Evolutionary conservation across 2,888 invertebrate genomes (phyloP).

Genomic region (Drosophila planitibia): DNA sequence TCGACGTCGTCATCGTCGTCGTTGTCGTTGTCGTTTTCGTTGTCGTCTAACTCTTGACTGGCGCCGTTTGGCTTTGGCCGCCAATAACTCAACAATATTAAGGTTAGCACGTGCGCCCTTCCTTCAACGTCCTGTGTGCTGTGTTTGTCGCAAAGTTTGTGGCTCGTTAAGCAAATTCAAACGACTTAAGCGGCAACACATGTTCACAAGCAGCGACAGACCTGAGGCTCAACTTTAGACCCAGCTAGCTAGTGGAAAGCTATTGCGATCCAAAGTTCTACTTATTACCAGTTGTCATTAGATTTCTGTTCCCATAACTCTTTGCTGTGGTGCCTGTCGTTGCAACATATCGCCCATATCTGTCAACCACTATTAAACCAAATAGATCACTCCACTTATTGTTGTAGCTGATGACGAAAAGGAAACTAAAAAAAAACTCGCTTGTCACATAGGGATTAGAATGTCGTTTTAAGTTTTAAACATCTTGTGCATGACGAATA

Average conservation of each 20-base stretch:
- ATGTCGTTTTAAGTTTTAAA: not conserved
- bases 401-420: constrained; percentile 19
- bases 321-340: constrained; percentile 60
- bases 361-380: constrained; percentile 69
- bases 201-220: constrained; percentile 67
- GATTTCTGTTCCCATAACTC: constrained; percentile 43
- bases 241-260: not conserved
- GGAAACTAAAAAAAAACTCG: not conserved
- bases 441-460: not conserved
- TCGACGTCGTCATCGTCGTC: constrained; percentile 10
- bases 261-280: constrained; percentile 24
- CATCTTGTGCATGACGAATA: not conserved
- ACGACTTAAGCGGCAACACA: constrained; percentile 82
- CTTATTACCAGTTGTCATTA: constrained; percentile 26
- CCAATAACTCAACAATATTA: constrained; percentile 82
- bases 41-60: constrained; percentile 75
- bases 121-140: constrained; percentile 38
- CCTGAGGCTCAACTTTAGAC: not conserved
- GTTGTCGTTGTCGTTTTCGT: constrained; percentile 13
- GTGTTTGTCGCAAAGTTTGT: constrained; percentile 80
- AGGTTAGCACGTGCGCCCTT: constrained; percentile 75
- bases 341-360: constrained; percentile 70
- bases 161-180: constrained; percentile 82
- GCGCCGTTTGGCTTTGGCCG: constrained; percentile 76
- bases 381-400: constrained; percentile 51